Evolutionary conservation across 2,113 vertebrate species (phyloP), one percentile per base, ranked within the genome.

Genomic region (Micromys minutus): DNA sequence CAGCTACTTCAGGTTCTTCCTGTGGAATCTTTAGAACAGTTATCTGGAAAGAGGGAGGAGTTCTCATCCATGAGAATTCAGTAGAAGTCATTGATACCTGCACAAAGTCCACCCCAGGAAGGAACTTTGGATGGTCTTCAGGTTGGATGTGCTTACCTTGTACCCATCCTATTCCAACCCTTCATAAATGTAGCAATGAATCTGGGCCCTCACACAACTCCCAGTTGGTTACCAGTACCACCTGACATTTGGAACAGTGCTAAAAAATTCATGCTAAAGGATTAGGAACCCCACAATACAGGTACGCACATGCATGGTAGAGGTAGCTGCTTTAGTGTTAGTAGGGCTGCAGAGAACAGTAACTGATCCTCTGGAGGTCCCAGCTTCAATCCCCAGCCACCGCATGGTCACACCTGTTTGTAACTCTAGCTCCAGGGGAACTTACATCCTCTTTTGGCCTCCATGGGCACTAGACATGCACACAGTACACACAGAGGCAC

Each of bases 1-100:
- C 15, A 77, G 8, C 76, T 67, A 47, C 45, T 88, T 88, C 69
- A n/a, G 10, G 88, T 87, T 92, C 75, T 90, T 88, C 83, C 81
- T 36, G n/a, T 84, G 81, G 76, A 71, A 85, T 79, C 36, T 57
- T 88, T 81, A 71, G 59, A 42, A 69, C 45, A 57, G 42, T n/a
- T 42, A 16, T 29, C 45, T 75, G 3, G 79, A 29, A 17, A 72
- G 31, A 74, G 87, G 55, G 13, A 11, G n/a, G 7, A 16, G 47
- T 90, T 76, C 15, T 11, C n/a, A 52, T 75, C 55, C 31, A 59
- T 36, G 34, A 72, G 61, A 13, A 9, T 63, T 92, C 71, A 80
- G 93, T 8, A 12, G 22, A 22, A 57, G 19, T 61, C 57, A 39
- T 34, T 83, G 72, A 29, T 42, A 17, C n/a, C 57, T 34, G 15